Base-by-base conservation (phyloP, 2,113 vertebrate species). In the Cephalopterus ornatus region DNA sequence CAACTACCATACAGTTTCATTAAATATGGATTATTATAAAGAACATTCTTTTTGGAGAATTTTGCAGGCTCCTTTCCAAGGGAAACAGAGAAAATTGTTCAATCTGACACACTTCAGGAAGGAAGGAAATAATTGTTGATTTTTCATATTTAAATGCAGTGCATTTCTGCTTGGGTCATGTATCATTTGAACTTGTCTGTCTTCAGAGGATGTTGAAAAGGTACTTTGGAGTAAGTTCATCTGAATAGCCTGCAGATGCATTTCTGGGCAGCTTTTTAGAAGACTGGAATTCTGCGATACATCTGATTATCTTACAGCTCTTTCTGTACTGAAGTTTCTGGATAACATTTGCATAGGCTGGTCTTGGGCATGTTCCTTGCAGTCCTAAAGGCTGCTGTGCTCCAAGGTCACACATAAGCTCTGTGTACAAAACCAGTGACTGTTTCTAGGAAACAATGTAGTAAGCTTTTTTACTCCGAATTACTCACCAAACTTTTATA, bases 21-120 rank as follows among this genome's bases (percentile, higher is more conserved):
- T 96, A 94, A 96, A 95, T 77, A 84, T 55, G 91, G 85, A 94
- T 97, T 96, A 97, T 95, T 93, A 82, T 83, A 5, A 8, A 76
- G 84, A 95, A 93, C 68, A 92, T 91, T 92, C 46, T 90, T 89
- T 89, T 50, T 35, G 32, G 61, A 94, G 56, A 92, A 76, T 84
- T 89, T 96, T 86, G 10, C 65, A 75, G 79, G 73, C 84, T 89
- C 12, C 46, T 65, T 96, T 94, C 82, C 95, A 95, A 95, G 26
- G 4, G 50, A 21, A 94, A 39, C 47, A 94, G 63, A 63, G 19
- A 66, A 93, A 89, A 70, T 88, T 44, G 88, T 74, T 90, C 73
- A 81, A 22, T 83, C 47, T 91, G 56, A 58, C 28, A 68, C 13
- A 27, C 9, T 32, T n/a, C n/a, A n/a, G 27, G 16, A 93, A 89